Evolutionary conservation across 2,113 vertebrate species (phyloP), one percentile per base, ranked within the genome.

Genomic region (Verasper variegatus): DNA sequence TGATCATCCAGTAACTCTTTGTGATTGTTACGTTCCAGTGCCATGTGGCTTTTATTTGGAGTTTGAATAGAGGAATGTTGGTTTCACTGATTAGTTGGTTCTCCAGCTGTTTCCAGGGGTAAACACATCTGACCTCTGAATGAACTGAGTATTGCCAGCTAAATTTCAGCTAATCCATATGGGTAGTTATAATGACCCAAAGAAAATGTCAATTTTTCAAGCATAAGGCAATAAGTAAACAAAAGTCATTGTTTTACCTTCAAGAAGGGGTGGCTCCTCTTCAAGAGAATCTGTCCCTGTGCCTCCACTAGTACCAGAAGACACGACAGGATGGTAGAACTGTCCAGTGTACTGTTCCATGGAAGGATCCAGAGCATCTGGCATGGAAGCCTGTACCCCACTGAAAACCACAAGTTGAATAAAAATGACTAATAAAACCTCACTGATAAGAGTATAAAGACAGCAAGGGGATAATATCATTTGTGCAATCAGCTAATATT

Each of bases 31-130:
- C 14, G 42, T 52, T 11, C 26, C 20, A 59, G 9, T 18, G 12
- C 61, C 24, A 65, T 58, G 51, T 65, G 35, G 60, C 21, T 74
- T 56, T 56, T 27, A 57, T 47, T 73, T 64, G 2, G 23, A 42
- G 18, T 47, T 18, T 57, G 12, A 51, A 21, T 12, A 35, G 6
- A 65, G 35, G 20, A 23, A 57, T 61, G 21, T 35, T 60, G 27
- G 59, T 55, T 57, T 9, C 2, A 57, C 23, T 57, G 56, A 57
- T 26, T 26, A 24, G 12, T 57, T 17, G 8, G 23, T 15, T 57
- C 13, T 26, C 8, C 35, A 73, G 61, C 52, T 61, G 31, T 45
- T 21, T 61, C 12, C 17, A 18, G 20, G 9, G 24, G 24, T 56
- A 40, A 47, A 56, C 20, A 37, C 59, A 52, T 37, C 12, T 37